A percentile compares a stretch with the other conserved stretches of the same genome.
Conservation (phyloP, 2,888 invertebrate species). For the Poecilus cupreus region DNA sequence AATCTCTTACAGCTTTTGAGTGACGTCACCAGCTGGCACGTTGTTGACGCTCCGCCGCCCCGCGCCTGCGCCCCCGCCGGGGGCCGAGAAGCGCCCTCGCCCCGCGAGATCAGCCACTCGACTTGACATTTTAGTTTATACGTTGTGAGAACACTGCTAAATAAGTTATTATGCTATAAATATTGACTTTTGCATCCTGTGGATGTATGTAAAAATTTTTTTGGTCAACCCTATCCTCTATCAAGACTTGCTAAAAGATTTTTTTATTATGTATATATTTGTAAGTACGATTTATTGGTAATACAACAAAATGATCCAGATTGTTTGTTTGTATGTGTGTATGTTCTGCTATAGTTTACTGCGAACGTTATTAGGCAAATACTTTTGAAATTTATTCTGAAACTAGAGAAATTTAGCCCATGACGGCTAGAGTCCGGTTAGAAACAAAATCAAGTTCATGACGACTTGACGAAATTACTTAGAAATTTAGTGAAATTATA, state of each 20-base stretch:
- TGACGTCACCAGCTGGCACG: slow-evolving; percentile 50
- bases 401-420: neutral
- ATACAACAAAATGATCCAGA: slow-evolving; percentile 44
- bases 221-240: slow-evolving; percentile 8
- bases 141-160: slow-evolving; percentile 50
- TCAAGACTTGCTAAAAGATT: slow-evolving; percentile 52
- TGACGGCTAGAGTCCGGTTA: too few relatives aligned
- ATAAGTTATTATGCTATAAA: slow-evolving; percentile 57
- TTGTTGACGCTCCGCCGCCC: slow-evolving; percentile 35
- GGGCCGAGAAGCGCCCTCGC: neutral
- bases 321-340: slow-evolving; percentile 41
- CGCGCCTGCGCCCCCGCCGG: neutral
- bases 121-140: slow-evolving; percentile 45
- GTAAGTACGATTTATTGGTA: slow-evolving; percentile 55
- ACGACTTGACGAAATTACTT: too few relatives aligned
- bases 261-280: slow-evolving; percentile 57
- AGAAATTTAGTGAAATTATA: too few relatives aligned
- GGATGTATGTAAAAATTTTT: slow-evolving; percentile 57
- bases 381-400: neutral
- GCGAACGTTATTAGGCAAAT: neutral
- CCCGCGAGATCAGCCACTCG: slow-evolving; percentile 10
- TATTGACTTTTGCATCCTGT: slow-evolving; percentile 57
- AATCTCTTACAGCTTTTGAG: slow-evolving; percentile 60
- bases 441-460: too few relatives aligned
- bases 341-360: neutral